Conservation (phyloP, 30 jellyfish, hydroid and myxozoan species). For the Haliclystus octoradiatus region DNA sequence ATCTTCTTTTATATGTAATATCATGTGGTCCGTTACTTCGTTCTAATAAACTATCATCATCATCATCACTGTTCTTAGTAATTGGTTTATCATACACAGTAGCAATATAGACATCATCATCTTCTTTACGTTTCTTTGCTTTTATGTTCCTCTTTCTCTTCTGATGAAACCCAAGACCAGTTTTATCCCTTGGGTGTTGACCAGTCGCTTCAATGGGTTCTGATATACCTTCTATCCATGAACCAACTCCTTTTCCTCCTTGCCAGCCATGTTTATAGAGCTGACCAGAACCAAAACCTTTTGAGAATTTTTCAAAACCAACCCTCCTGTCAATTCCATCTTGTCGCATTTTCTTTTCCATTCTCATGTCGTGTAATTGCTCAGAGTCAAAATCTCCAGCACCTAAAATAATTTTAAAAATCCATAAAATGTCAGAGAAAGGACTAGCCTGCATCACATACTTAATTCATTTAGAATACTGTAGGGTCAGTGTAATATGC, state of each 20-base stretch:
- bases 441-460: too few relatives aligned
- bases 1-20: too few relatives aligned
- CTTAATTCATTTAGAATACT: too few relatives aligned
- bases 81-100: conserved; percentile 50
- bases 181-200: conserved; percentile 34
- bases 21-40: conserved; percentile 1
- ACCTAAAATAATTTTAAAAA: too few relatives aligned
- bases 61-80: conserved; percentile 15
- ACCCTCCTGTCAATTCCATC: not conserved
- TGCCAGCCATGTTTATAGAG: conserved; percentile 56
- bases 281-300: conserved; percentile 33
- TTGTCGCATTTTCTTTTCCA: not conserved
- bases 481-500: too few relatives aligned
- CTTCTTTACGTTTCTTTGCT: conserved; percentile 22
- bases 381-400: not conserved
- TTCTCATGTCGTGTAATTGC: not conserved
- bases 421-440: too few relatives aligned
- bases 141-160: conserved; percentile 8
- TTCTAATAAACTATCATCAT: conserved; percentile 5
- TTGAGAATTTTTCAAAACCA: conserved; percentile 38
- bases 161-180: conserved; percentile 51
- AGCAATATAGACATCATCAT: conserved; percentile 39
- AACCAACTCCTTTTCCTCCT: conserved; percentile 56
- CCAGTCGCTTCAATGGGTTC: conserved; percentile 64
- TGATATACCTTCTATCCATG: conserved; percentile 29